phyloP scores from a whole-genome alignment of 2,888 invertebrate genomes.

The Dione juno region DNA sequence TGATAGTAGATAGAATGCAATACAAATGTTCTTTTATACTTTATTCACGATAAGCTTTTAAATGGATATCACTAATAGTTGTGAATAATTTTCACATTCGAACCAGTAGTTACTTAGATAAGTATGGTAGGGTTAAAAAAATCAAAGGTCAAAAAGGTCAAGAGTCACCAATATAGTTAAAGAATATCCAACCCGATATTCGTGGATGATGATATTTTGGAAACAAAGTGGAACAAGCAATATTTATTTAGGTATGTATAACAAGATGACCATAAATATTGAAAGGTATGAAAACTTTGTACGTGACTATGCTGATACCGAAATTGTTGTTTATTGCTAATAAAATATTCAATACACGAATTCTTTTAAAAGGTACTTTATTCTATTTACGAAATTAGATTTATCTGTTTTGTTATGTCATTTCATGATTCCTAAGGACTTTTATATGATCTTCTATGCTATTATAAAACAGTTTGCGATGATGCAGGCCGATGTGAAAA shows the following conservation, averaged over 20 bases:
- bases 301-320: constrained; percentile 19
- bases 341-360: constrained; percentile 30
- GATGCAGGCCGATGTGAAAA: too few relatives aligned
- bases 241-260: constrained; percentile 16
- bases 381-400: constrained; percentile 4
- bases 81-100: too few relatives aligned
- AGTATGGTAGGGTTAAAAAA: too few relatives aligned
- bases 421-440: not conserved
- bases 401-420: not conserved
- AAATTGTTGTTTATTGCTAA: constrained; percentile 34
- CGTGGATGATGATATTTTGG: not conserved
- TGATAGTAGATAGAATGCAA: not conserved
- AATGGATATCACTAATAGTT: too few relatives aligned
- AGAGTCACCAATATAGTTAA: too few relatives aligned
- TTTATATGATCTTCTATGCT: not conserved
- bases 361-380: constrained; percentile 18
- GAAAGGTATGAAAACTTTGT: constrained; percentile 27
- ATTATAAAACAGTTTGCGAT: too few relatives aligned
- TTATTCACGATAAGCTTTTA: not conserved
- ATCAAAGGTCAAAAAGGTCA: too few relatives aligned
- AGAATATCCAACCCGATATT: too few relatives aligned
- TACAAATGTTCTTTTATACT: not conserved
- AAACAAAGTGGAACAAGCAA: constrained; percentile 1
- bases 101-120: too few relatives aligned
- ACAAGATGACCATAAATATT: constrained; percentile 37